Percentiles rank a stretch among this genome's conserved stretches.
Conservation (phyloP, 92 coral and sea anemone species). For the Epizoanthus scotinus region DNA sequence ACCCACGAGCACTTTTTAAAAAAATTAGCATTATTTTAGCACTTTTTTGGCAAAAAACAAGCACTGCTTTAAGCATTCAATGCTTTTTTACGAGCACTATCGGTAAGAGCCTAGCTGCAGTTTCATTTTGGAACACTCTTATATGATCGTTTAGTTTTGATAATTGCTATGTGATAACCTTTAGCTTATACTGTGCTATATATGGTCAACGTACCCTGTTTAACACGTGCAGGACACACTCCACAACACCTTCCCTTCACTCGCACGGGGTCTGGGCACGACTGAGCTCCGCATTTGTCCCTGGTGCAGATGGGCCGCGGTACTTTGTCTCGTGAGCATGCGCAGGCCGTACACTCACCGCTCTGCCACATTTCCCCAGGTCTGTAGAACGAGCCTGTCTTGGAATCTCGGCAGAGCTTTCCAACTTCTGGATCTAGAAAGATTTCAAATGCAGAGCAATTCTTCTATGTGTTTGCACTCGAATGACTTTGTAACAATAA, state of each 20-base stretch:
- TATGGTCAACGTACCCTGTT: constrained; percentile 56
- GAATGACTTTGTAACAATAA: no score
- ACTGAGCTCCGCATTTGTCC: constrained; percentile 59
- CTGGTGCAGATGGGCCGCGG: constrained; percentile 69
- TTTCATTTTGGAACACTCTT: no score
- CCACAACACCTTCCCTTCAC: constrained; percentile 87
- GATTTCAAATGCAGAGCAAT: neutral
- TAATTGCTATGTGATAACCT: no score
- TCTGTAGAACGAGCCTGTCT: constrained; percentile 80
- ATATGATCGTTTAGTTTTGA: no score
- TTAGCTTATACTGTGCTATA: no score
- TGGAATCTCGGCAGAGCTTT: constrained; percentile 84
- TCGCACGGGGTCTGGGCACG: constrained; percentile 67
- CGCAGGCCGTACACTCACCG: constrained; percentile 91
- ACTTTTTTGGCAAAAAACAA: no score
- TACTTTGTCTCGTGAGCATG: constrained; percentile 71
- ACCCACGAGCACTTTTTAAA: no score
- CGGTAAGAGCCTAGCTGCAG: no score
- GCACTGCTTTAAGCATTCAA: no score
- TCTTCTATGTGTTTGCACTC: neutral
- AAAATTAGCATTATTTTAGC: no score
- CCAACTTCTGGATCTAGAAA: constrained; percentile 60
- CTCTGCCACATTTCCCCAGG: constrained; percentile 94
- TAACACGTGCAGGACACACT: constrained; percentile 68
- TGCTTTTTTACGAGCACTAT: no score